Base-by-base conservation (phyloP, 1,140 invertebrate species). In the Panagrolaimus sp. region DNA sequence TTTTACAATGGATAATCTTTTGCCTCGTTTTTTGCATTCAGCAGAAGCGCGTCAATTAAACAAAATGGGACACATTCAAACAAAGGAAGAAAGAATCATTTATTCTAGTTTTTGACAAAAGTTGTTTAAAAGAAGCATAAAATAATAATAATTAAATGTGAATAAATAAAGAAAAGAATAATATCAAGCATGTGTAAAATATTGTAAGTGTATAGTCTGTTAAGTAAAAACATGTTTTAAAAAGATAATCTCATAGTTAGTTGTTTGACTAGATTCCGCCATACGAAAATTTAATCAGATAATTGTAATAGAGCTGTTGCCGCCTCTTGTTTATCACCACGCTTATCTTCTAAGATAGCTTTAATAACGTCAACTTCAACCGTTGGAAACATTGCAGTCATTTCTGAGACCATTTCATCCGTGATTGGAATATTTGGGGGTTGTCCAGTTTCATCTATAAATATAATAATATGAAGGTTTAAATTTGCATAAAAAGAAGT, bases 371-470 rank as follows among this genome's bases (percentile, higher is more conserved):
- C 92, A 74, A 89, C 89, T 75, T 96, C 93, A 82, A 96, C 88
- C 81, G 90, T 91, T 20, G 93, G 93, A 85, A 97, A 97, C 93
- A 97, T 96, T 85, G 95, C 92, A 78, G 90, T 88, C 68, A 96
- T 88, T 89, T 92, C 81, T 23, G 73, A 67, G 20, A 80, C 63
- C 53, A 81, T 72, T 47, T 72, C 72, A 64, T 78, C 72, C 23
- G 65, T 80, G 64, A 66, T 77, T 43, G 75, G 72, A 16, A 69
- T 69, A 44, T 45, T 68, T 65, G 66, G 72, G 69, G 69, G 48
- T 53, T 9, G 14, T 42, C 23, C 20, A 14, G 9, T 13, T 16
- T 63, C 48, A 16, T 63, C 46, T 47, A 38, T 1, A 43, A 70
- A 14, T 20, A 11, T 5, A 68, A n/a, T n/a, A 44, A 62, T 11